Conservation (phyloP, 1,140 invertebrate species). For the Pantala flavescens region DNA sequence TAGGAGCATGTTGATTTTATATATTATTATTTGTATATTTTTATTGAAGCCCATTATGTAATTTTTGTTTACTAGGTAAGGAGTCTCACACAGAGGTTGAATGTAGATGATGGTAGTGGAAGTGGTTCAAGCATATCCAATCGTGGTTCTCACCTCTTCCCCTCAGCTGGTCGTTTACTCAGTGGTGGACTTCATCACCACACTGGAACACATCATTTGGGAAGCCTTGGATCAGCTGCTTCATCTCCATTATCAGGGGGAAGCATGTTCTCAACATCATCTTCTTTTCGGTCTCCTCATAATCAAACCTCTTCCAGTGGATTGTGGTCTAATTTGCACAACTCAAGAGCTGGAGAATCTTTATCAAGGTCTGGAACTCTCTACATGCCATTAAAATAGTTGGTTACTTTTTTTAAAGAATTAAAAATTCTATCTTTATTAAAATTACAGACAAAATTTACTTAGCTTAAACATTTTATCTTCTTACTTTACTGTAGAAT, state of each 20-base stretch:
- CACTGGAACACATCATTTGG: background rate
- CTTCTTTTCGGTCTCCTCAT: slow-evolving; percentile 4
- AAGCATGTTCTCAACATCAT: background rate
- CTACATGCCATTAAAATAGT: no score
- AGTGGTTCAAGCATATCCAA: slow-evolving; percentile 41
- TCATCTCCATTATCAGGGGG: background rate
- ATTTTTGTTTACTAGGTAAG: slow-evolving; percentile 46
- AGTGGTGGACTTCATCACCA: background rate
- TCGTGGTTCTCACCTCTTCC: slow-evolving; percentile 32
- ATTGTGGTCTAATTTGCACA: background rate
- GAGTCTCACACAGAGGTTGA: slow-evolving; percentile 69
- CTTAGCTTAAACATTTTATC: no score
- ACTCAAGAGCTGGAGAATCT: background rate
- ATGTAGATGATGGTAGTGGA: slow-evolving; percentile 59
- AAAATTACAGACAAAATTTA: no score
- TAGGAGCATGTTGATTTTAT: no score
- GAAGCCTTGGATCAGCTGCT: background rate
- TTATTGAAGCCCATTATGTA: no score
- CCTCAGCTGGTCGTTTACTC: slow-evolving; percentile 21
- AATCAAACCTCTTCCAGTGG: background rate
- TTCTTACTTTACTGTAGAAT: no score
- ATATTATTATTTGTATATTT: no score
- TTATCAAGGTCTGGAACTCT: background rate
- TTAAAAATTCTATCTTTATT: no score
- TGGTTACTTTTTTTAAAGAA: no score